Evolutionary conservation across 2,797 vertebrate species (phyloP).

Genomic region (Lithobates sylvaticus): DNA sequence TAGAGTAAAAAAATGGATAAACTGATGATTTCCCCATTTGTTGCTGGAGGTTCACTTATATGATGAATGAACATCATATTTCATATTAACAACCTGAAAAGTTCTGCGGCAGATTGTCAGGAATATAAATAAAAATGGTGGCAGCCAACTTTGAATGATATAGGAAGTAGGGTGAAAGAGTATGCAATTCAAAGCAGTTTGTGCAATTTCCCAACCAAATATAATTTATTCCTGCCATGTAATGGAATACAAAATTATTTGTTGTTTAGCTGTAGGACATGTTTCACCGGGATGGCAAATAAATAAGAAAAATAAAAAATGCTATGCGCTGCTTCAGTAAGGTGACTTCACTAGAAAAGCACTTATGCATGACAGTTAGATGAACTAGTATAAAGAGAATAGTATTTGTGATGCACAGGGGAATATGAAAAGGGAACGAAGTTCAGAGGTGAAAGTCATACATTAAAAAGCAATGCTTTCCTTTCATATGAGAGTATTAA

Average conservation of each 20-base stretch:
- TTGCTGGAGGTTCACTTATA: slow-evolving; percentile 15
- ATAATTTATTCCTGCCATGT: slow-evolving; percentile 55
- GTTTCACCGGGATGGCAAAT: slow-evolving; percentile 55
- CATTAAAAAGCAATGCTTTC: slow-evolving; percentile 47
- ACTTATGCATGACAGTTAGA: slow-evolving; percentile 54
- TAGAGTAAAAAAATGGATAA: slow-evolving; percentile 17
- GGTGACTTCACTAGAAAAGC: slow-evolving; percentile 56
- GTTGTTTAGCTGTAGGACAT: slow-evolving; percentile 59
- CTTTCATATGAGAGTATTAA: slow-evolving; percentile 35
- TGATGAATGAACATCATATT: slow-evolving; percentile 26
- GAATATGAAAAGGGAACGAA: slow-evolving; percentile 22
- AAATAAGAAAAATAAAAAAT: slow-evolving; percentile 53
- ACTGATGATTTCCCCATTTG: slow-evolving; percentile 28
- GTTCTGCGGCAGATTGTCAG: slow-evolving; percentile 17
- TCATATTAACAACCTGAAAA: slow-evolving; percentile 40
- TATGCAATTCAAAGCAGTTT: slow-evolving; percentile 51
- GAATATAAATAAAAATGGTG: slow-evolving; percentile 54
- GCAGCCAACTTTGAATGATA: slow-evolving; percentile 40
- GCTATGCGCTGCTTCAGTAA: slow-evolving; percentile 38
- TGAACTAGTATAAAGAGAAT: slow-evolving; percentile 51
- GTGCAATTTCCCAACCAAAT: slow-evolving; percentile 43
- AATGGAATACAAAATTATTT: slow-evolving; percentile 60
- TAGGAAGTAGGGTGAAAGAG: slow-evolving; percentile 40
- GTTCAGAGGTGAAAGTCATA: slow-evolving; percentile 54
- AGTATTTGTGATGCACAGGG: slow-evolving; percentile 40